phyloP scores from a whole-genome alignment of 2,113 vertebrate species.

The Crotalus viridis region DNA sequence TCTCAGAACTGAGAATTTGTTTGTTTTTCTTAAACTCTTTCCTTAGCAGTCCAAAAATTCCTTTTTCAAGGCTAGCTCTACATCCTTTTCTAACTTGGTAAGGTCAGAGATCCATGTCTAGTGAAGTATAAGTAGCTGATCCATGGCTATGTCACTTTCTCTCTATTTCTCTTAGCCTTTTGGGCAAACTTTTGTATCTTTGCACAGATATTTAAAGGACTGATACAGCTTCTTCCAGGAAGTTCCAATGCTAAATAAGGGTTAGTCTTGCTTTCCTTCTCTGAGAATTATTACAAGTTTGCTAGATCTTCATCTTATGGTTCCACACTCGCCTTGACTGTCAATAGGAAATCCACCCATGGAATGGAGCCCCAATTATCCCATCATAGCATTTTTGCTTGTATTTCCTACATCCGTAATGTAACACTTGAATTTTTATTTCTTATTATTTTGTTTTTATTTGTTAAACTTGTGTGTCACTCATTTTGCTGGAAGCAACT shows the following conservation, averaged over 20 bases:
- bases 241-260: not conserved
- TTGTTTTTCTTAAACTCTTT: not conserved
- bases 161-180: not conserved
- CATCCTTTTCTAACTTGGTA: not conserved
- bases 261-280: not conserved
- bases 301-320: not conserved
- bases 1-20: not conserved
- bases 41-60: not conserved
- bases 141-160: not conserved
- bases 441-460: not conserved
- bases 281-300: not conserved
- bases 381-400: not conserved
- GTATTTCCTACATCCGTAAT: not conserved
- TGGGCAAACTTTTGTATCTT: not conserved
- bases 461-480: not conserved
- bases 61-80: not conserved
- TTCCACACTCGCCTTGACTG: not conserved
- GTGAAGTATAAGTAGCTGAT: not conserved
- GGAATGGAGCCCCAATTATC: not conserved
- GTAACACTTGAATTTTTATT: not conserved
- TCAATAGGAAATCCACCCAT: not conserved
- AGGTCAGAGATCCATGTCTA: not conserved
- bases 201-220: not conserved
- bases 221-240: not conserved
- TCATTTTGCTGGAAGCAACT: not conserved